A percentile compares a stretch with the other conserved stretches of the same genome.
Evolutionary conservation across 2,113 vertebrate genomes (phyloP).

Genomic region (Nibea coibor): DNA sequence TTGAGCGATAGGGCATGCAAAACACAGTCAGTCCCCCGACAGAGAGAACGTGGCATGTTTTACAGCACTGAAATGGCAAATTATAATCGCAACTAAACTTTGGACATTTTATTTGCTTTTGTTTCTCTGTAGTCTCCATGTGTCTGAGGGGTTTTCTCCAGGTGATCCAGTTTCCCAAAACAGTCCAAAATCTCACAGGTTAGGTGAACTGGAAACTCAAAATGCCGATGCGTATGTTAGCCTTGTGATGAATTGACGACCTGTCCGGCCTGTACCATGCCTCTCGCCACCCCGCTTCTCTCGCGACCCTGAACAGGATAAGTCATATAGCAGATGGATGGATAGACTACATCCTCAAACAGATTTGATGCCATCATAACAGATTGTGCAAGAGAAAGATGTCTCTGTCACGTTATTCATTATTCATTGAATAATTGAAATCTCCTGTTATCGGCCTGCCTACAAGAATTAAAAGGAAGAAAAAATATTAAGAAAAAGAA

Average conservation of each 20-base stretch:
- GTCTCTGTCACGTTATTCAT: neutral
- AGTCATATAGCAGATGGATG: conserved; percentile 21
- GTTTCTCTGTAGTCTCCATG: neutral
- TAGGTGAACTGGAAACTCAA: neutral
- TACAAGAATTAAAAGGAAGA: conserved; percentile 10
- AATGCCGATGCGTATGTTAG: conserved; percentile 1
- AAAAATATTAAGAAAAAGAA: neutral
- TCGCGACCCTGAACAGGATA: conserved; percentile 14
- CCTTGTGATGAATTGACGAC: conserved; percentile 33
- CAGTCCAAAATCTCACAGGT: neutral
- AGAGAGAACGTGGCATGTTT: neutral
- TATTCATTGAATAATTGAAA: conserved; percentile 1
- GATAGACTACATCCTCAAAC: conserved; percentile 4
- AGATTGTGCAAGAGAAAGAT: conserved; percentile 3
- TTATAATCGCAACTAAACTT: neutral
- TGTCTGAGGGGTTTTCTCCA: neutral
- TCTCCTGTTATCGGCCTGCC: neutral
- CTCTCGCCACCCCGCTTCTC: neutral
- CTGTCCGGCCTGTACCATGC: conserved; percentile 1
- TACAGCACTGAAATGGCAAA: neutral
- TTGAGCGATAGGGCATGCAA: neutral
- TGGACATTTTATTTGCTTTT: neutral
- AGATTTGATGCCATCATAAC: conserved; percentile 22
- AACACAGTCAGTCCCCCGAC: neutral
- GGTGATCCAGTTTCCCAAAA: conserved; percentile 6